Conservation (phyloP, 2,888 invertebrate genomes). For the Lypha dubia region DNA sequence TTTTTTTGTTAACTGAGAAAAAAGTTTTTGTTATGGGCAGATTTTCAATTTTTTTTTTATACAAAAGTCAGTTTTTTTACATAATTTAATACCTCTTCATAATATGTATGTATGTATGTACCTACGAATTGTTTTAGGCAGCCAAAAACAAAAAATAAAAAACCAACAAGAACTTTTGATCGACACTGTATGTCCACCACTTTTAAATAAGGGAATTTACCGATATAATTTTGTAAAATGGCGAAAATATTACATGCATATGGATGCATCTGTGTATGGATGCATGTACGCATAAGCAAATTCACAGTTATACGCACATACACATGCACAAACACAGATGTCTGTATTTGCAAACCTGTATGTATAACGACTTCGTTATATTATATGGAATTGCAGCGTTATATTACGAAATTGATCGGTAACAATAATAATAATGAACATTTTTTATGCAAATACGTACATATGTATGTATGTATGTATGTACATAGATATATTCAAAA, state of each 20-base stretch:
- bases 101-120: not conserved
- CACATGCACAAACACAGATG: not conserved
- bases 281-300: not conserved
- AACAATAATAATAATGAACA: constrained; percentile 18
- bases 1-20: no score
- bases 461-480: not conserved
- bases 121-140: no score
- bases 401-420: constrained; percentile 58
- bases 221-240: not conserved
- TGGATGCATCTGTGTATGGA: not conserved
- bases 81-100: no score
- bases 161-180: not conserved
- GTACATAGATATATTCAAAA: not conserved
- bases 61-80: no score
- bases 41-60: no score
- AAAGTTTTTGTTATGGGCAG: no score
- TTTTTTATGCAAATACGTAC: constrained; percentile 3
- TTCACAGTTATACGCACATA: not conserved
- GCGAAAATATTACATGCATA: not conserved
- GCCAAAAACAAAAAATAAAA: no score
- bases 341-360: not conserved
- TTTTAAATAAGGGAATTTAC: constrained; percentile 14
- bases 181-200: not conserved
- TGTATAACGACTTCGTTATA: not conserved
- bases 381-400: constrained; percentile 52